Percentiles rank a stretch among this genome's conserved stretches.
phyloP scores from a whole-genome alignment of 2,113 vertebrate genomes.

The Tragelaphus scriptus region DNA sequence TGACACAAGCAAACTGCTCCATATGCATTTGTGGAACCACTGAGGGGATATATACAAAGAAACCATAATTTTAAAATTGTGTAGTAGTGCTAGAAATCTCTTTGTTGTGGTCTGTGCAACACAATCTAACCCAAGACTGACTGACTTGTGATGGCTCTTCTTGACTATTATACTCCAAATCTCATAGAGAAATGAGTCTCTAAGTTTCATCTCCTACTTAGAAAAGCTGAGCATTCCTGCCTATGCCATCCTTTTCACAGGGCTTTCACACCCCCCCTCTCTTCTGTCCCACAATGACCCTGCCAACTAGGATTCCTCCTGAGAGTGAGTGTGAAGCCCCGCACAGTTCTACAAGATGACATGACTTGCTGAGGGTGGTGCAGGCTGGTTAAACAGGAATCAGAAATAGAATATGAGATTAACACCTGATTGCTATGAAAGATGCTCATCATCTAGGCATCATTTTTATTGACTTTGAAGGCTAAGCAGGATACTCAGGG shows the following conservation, averaged over 20 bases:
- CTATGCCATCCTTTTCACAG: not conserved
- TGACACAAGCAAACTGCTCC: not conserved
- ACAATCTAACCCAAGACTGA: not conserved
- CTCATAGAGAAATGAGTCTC: not conserved
- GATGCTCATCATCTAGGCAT: not conserved
- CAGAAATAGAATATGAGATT: not conserved
- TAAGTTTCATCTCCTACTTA: slow-evolving; percentile 38
- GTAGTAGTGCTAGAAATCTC: not conserved
- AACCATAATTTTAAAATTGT: not conserved
- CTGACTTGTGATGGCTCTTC: not conserved
- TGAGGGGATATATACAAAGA: not conserved
- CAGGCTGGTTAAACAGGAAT: not conserved
- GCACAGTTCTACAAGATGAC: not conserved
- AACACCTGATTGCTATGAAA: not conserved
- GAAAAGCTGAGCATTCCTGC: not conserved
- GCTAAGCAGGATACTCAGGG: not conserved
- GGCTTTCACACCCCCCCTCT: not conserved
- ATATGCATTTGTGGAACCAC: not conserved
- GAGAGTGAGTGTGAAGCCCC: not conserved
- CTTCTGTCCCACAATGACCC: not conserved
- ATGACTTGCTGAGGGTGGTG: not conserved
- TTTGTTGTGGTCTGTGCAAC: not conserved
- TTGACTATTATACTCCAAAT: not conserved
- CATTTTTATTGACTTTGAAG: not conserved
- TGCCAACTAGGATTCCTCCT: not conserved